Base-by-base conservation (phyloP, 2,797 vertebrate genomes). In the Cyprinella venusta region DNA sequence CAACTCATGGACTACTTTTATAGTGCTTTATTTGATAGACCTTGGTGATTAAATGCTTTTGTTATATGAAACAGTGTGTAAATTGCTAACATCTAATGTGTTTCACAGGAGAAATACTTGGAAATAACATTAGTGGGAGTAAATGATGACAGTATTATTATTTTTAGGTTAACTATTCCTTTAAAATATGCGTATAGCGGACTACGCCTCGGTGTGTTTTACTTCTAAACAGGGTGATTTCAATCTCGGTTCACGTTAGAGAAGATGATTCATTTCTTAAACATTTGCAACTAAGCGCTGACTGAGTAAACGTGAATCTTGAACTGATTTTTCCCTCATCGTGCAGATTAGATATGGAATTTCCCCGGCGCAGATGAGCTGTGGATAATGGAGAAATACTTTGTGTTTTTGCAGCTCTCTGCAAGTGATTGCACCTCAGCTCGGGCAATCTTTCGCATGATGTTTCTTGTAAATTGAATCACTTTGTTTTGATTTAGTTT, bases 381-480 rank as follows among this genome's bases (percentile, higher is more conserved):
- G 48, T 56, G 15, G 48, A 76, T 67, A 68, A 82, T 56, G 50
- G 13, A 72, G 69, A 82, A 67, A 75, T 42, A 56, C 63, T 13
- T 10, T 2, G 5, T 40, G 9, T 52, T 74, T 81, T 71, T 56
- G 8, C 79, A 61, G 68, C n/a, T 68, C 79, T 59, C 56, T 1
- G 54, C n/a, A 12, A 61, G 13, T 61, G 56, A 63, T 63, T 45
- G 61, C 59, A 50, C 42, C 76, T 40, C 33, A 56, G 36, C 45
- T 68, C 30, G 12, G 40, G 48, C 48, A 76, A 68, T 82, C 72
- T 56, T 85, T 88, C 90, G 90, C 89, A 90, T 87, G 84, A 87
- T 76, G 86, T 88, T 93, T 92, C 90, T 92, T 88, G 90, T 90
- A 90, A 87, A 90, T 89, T 90, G 78, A 89, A 88, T 90, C 88